Conservation (phyloP, 1,140 invertebrate species). For the Hormaphis cornu region DNA sequence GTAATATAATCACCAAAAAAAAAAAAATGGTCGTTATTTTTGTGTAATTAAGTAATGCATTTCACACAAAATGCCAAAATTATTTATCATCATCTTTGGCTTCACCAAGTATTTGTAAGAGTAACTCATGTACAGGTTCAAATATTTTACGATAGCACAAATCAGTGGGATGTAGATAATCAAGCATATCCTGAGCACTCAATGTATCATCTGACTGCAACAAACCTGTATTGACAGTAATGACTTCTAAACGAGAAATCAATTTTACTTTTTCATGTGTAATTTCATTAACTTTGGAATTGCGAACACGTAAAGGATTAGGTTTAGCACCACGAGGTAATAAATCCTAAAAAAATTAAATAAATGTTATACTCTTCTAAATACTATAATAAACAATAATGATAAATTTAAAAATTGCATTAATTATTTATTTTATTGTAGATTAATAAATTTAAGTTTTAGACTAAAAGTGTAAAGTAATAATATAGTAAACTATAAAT, state of each 20-base stretch:
- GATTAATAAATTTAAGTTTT: too few species aligned
- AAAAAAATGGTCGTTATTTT: not conserved
- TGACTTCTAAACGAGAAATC: conserved; percentile 56
- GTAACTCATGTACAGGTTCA: conserved; percentile 66
- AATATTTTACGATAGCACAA: conserved; percentile 73
- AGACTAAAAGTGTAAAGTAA: too few species aligned
- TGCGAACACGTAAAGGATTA: conserved; percentile 66
- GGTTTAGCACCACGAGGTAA: conserved; percentile 73
- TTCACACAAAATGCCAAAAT: conserved; percentile 56
- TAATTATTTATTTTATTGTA: not conserved
- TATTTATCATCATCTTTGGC: conserved; percentile 57
- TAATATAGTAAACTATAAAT: too few species aligned
- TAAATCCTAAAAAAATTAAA: conserved; percentile 56
- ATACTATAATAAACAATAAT: not conserved
- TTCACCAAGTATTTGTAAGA: conserved; percentile 64
- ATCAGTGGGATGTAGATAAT: conserved; percentile 77
- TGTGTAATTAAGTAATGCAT: not conserved
- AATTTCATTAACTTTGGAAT: conserved; percentile 60
- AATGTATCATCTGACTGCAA: conserved; percentile 68
- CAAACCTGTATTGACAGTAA: conserved; percentile 64
- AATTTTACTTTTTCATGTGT: conserved; percentile 53
- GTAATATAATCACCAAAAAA: conserved; percentile 1
- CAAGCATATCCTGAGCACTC: conserved; percentile 77
- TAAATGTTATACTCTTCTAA: not conserved
- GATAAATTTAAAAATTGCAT: not conserved